Base-by-base conservation (phyloP, 2,888 invertebrate species). In the Leptopilina drosophilae region DNA sequence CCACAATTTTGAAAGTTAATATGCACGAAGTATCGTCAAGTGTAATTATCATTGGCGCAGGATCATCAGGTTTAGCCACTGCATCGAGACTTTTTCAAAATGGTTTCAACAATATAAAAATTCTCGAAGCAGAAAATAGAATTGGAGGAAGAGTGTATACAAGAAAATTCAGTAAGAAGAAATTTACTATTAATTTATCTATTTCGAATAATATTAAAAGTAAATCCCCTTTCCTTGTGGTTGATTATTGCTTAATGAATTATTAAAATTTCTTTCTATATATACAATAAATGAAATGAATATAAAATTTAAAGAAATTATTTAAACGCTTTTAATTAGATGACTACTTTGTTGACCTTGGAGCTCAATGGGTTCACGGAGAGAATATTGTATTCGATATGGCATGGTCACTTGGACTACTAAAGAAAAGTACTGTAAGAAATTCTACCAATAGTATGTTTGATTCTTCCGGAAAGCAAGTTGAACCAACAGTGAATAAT, bases 1-100 rank as follows among this genome's bases (percentile, higher is more conserved):
- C 20, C 8, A 9, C 8, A 3, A 15, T 62, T 62, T 15, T 62
- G 20, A 62, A 20, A n/a, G 73, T 56, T 40, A 56, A 73, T 56
- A 33, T 40, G 3, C 26, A 65, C 11, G 64, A 80, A 12, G 56
- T 33, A 56, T 77, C 66, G 1, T 77, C 81, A 0, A 80, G 84
- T 87, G 91, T 94, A 46, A 85, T 94, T 33, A 92, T 94, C 65
- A 88, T 94, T 76, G 94, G 94, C 59, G 93, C 93, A 40, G 94
- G 94, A 12, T 90, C 93, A 42, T 89, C 94, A 11, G 94, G 94
- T n/a, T 91, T 94, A 66, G 93, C 93, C 1, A 93, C 94, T n/a
- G 93, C 93, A 0, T 89, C 92, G 3, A 91, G 90, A 83, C 88
- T 94, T 4, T 81, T 92, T 1, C 91, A 93, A 82, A 91, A 92